Base-by-base conservation (phyloP, 2,113 vertebrate species). In the Spizaetus ornatus region DNA sequence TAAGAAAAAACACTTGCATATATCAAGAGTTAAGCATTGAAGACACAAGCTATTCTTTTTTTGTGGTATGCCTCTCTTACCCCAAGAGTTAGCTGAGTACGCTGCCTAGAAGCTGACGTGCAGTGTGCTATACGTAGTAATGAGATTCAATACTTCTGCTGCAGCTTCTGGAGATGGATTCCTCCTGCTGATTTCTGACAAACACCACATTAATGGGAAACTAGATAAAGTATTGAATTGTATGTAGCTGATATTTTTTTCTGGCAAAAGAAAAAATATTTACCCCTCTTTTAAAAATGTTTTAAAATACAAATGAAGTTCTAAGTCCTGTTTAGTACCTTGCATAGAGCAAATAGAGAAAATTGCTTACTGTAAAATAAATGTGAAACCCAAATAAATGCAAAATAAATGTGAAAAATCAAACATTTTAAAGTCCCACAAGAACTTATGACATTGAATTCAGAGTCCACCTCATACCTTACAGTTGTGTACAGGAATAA, bases 181-280 rank as follows among this genome's bases (percentile, higher is more conserved):
- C 56, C 45, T 95, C 67, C 61, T 93, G 63, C 42, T 92, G 65
- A 79, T 91, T 93, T 94, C 66, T 95, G 65, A 84, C 69, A 23
- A 94, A 83, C 58, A 87, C 19, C 42, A 32, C 32, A 73, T 84
- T 93, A 95, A 81, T 73, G 69, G 52, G 61, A 90, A 90, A 79
- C 42, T 73, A 93, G 92, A 76, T 59, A 45, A 84, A 93, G 13
- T 73, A 88, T 23, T 90, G 71, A 74, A 73, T 63, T 88, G 7
- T 55, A 73, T 45, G 19, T 59, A 79, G 36, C 15, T 67, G n/a
- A 10, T 45, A 10, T 38, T 43, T 43, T 50, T 52, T 63, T 67
- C 17, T 16, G 16, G 7, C 2, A 67, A 90, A 95, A 92, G 58
- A 1, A 15, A 53, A 80, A 53, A 73, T 56, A 66, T 80, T 92